Base-by-base conservation (phyloP, 2,888 invertebrate species). In the Orthonychiurus folsomi region DNA sequence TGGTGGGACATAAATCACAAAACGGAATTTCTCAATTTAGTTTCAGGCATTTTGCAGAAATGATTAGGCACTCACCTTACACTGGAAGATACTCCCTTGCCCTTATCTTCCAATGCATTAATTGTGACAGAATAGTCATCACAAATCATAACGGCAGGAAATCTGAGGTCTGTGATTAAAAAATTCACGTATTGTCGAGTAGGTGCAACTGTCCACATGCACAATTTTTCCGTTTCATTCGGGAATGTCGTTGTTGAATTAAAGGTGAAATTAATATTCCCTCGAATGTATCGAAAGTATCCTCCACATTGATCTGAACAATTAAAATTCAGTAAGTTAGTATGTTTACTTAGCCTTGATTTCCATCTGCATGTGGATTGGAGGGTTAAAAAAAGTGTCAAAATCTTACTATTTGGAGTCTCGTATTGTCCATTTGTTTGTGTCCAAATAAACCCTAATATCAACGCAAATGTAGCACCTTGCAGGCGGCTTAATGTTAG, bases 261-360 rank as follows among this genome's bases (percentile, higher is more conserved):
- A 23, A 52, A 52, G 5, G 5, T 52, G 24, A 52, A 52, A 52
- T 52, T 52, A 52, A 52, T 52, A 20, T 52, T 52, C 12, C 52
- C 52, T 9, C n/a, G n/a, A 52, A 52, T 52, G n/a, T 52, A 21
- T 9, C 52, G 52, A 52, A 52, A 52, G 52, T 12, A 52, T 52
- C 52, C 52, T 9, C 52, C 52, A 20, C 52, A 48, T n/a, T 15
- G 48, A 48, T 48, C 48, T 48, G 48, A 15, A 12, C 12, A 48
- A 15, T 12, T 15, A 12, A 48, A 48, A 15, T 12, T 48, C 48
- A 48, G n/a, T 48, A n/a, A 12, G 48, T 15, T 15, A 48, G 48
- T 12, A 15, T 48, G 12, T n/a, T 15, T 12, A 15, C 48, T 48
- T 12, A 48, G 48, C 48, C n/a, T 15, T 15, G 48, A 12, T n/a